Evolutionary conservation across 1,140 invertebrate genomes (phyloP), one percentile per base, ranked within the genome.

Genomic region (Panagrolaimus sp.): DNA sequence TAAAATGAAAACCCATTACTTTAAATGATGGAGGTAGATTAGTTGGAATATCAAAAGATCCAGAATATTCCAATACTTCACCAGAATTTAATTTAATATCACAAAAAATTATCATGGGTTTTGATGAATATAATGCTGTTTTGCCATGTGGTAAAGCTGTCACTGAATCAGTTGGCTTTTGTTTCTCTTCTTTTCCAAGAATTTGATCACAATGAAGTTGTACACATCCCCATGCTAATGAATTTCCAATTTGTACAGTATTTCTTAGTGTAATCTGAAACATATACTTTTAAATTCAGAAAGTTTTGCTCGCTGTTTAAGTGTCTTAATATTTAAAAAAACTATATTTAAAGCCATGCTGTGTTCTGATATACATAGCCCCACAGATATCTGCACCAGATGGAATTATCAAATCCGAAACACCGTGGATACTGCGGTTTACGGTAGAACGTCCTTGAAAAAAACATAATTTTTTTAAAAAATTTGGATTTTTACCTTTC

Each of bases 191-290:
- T 57, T 44, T 45, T n/a, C 38, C 11, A 31, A 73, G 57, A 23
- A 70, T 67, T 44, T 64, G 61, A 67, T 81, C 80, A 68, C 81
- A 81, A 65, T 76, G 79, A 16, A 81, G 68, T 67, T 81, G 79
- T n/a, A 81, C 67, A 69, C 79, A 81, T 45, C 79, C 73, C 79
- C 79, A 81, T 9, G 78, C 79, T 23, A 81, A 66, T 16, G 68
- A 66, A 44, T 75, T 63, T 7, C 13, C 27, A 20, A 27, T 42
- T n/a, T 48, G 46, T n/a, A 44, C 71, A 25, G 47, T 53, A 61
- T 69, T 74, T 27, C 67, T 63, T 38, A 61, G 20, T 11, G 14
- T 48, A 4, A 70, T 51, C 71, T 70, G 11, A 48, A 72, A 20
- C n/a, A n/a, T n/a, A n/a, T n/a, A n/a, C n/a, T n/a, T n/a, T n/a